Percentiles rank a stretch among this genome's conserved stretches.
Evolutionary conservation across 2,888 invertebrate species (phyloP).

Genomic region (Cistogaster globosa): DNA sequence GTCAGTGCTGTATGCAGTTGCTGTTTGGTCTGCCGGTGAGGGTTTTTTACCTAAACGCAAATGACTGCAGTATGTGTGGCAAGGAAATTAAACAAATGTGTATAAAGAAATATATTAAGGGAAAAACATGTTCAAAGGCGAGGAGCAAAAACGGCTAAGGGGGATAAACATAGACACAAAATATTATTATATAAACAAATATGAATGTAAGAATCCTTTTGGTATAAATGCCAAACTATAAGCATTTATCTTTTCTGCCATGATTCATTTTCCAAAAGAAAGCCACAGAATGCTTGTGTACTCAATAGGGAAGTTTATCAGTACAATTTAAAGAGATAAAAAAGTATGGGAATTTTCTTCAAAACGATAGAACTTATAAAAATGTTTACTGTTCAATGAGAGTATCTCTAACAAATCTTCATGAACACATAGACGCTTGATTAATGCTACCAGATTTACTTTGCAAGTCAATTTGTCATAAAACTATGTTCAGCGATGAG

Average conservation of each 20-base stretch:
- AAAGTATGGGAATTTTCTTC: too few species aligned
- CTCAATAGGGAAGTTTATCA: background rate
- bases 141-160: conserved; percentile 26
- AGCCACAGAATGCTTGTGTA: background rate
- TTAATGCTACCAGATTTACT: too few species aligned
- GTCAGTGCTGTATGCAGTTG: conserved; percentile 26
- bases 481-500: too few species aligned
- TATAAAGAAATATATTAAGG: background rate
- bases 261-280: background rate
- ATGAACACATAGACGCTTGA: too few species aligned
- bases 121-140: conserved; percentile 3
- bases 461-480: too few species aligned
- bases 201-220: background rate
- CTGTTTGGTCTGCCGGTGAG: conserved; percentile 39
- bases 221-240: conserved; percentile 6
- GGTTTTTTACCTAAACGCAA: conserved; percentile 52
- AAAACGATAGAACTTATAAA: too few species aligned
- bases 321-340: too few species aligned
- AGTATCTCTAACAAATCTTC: too few species aligned
- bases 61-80: conserved; percentile 69
- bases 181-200: background rate
- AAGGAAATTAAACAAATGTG: conserved; percentile 46
- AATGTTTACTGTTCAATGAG: too few species aligned
- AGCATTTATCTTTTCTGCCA: conserved; percentile 4
- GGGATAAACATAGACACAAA: conserved; percentile 1